Evolutionary conservation across 2,888 invertebrate genomes (phyloP).

Genomic region (Macrophya annulata): DNA sequence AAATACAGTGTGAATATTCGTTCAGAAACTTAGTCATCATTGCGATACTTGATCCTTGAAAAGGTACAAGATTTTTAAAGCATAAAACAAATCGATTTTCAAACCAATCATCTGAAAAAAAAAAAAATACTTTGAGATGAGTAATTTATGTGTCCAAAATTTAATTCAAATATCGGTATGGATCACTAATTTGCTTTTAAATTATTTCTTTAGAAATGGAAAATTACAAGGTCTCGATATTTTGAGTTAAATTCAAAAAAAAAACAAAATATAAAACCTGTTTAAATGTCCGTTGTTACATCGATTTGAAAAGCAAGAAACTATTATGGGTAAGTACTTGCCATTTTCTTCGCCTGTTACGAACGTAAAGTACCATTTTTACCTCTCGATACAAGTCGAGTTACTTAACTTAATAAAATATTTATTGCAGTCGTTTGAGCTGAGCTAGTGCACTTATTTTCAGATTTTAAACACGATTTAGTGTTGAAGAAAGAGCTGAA

Average conservation of each 20-base stretch:
- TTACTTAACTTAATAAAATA: not conserved
- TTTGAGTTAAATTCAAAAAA: no score
- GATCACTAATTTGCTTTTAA: not conserved
- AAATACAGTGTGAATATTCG: not conserved
- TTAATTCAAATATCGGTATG: not conserved
- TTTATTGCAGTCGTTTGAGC: conserved; percentile 6
- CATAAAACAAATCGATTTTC: no score
- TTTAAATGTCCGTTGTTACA: not conserved
- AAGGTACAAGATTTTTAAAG: no score
- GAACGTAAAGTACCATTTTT: not conserved
- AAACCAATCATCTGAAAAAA: no score
- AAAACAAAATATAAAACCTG: no score
- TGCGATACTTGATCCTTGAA: not conserved
- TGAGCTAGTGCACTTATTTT: conserved; percentile 10
- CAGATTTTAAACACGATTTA: conserved; percentile 9
- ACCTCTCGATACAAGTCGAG: conserved; percentile 19
- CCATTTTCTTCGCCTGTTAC: not conserved
- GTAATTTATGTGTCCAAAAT: no score
- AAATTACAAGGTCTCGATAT: no score
- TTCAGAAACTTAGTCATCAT: not conserved
- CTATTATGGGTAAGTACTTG: not conserved
- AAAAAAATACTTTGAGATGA: no score
- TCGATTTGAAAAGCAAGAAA: not conserved
- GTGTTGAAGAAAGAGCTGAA: not conserved
- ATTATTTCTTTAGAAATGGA: no score